Evolutionary conservation across 2,113 vertebrate genomes (phyloP), one percentile per base, ranked within the genome.

Genomic region (Hemichromis elongatus): DNA sequence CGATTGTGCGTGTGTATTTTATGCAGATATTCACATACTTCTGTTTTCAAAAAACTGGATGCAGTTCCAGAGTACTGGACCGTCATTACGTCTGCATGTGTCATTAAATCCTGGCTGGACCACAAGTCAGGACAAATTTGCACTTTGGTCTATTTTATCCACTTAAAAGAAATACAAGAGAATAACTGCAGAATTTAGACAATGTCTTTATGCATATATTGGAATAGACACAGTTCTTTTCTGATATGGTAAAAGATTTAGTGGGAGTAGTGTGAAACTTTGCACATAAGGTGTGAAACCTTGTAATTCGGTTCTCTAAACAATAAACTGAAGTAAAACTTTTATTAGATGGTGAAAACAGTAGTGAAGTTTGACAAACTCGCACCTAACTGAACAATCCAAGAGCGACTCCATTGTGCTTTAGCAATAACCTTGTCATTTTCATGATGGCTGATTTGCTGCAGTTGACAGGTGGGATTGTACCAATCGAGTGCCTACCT

Each of bases 381-480:
- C 80, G 77, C 80, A 85, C 68, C 37, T 73, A 14, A 70, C 81
- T 75, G 81, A 80, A 59, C 77, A 52, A 61, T 83, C 47, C 53
- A 52, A 75, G 52, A 3, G 10, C 2, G 4, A 75, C 45, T 52
- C 45, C 70, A 52, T 47, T 47, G 73, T 7, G 21, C 56, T 80
- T 73, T 75, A 57, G 68, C 18, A 47, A 92, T 90, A 90, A 70
- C 79, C 24, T 11, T 45, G 59, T 81, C 61, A 68, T 85, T 80
- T 87, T 68, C 19, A 42, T 75, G 79, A 82, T 53, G 90, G 88
- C 70, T 86, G 92, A 90, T 92, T 88, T 87, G 81, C 91, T 78
- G 56, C 77, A 75, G 77, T 84, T 95, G 93, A 94, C 92, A 94
- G 88, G 79, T 92, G 81, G 86, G 89, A 94, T 94, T 89, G 85